Base-by-base conservation (phyloP, 30 jellyfish, hydroid and myxozoan species). In the Aurelia aurita complex sp. Pacific region DNA sequence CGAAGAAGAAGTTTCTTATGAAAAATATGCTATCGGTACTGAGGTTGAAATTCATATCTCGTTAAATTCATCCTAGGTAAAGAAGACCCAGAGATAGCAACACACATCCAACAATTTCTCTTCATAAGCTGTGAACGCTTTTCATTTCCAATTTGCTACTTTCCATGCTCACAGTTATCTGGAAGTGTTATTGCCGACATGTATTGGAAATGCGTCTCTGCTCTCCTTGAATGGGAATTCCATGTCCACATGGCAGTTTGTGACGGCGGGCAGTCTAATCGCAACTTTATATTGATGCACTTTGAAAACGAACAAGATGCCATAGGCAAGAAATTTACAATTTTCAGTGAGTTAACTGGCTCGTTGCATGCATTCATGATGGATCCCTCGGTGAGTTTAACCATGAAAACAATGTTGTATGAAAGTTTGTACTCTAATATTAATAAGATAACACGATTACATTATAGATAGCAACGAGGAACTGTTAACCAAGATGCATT, bases 221-320 rank as follows among this genome's bases (percentile, higher is more conserved):
- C 42, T 67, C 52, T 67, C 43, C 51, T 15, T 67, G 77, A 67
- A 33, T 67, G 77, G 77, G 77, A 67, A 15, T 67, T 67, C 77
- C 54, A 19, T 38, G 77, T 67, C 42, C 77, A 67, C 17, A 34
- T 67, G 77, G 77, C 52, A 67, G 52, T 67, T 67, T 67, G 77
- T 33, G 77, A 67, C 15, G 77, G 77, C 19, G 43, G 77, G 18
- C 77, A 67, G n/a, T 19, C 54, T 4, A 67, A 67, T 33, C 77
- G 77, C 42, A 38, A 67, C 36, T 67, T 67, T 34, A 67, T 67
- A 2, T 67, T 67, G 52, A 38, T 67, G 36, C 77, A 67, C 51
- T 67, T 67, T 10, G 77, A 67, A 15, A 67, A 33, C n/a, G 77
- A 67, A 46, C 77, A 67, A 46, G 77, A 67, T 67, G 77, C 77